Base-by-base conservation (phyloP, 2,797 vertebrate genomes). In the Phataginus tetradactyla region DNA sequence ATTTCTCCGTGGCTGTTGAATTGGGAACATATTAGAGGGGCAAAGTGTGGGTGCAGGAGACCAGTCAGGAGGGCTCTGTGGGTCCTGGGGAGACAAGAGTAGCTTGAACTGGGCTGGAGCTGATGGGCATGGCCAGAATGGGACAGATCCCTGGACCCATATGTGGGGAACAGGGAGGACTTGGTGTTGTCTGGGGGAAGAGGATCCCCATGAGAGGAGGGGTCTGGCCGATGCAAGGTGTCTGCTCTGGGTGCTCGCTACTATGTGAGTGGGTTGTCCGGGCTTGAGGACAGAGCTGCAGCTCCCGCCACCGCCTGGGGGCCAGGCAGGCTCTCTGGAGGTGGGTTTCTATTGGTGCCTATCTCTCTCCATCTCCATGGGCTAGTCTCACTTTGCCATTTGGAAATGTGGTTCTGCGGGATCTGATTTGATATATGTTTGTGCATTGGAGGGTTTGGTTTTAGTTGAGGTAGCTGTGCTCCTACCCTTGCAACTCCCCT, bases 381-480 rank as follows among this genome's bases (percentile, higher is more conserved):
- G 55, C 81, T 85, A 57, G 34, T 7, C 25, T 79, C 75, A 74
- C 63, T 49, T 93, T 34, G 55, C 69, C 77, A 69, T 75, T 96
- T 66, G 57, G 92, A 96, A 94, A 90, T 2, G 15, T 27, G 57
- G 32, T 75, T 96, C 61, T 11, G 4, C n/a, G 85, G 57, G n/a
- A 32, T 89, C 20, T 5, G 59, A 80, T 74, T 72, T 42, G 88
- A 68, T 49, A 42, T 27, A 39, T 92, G 64, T 90, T 96, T 96
- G 92, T 96, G 79, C 91, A 39, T 61, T 21, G 37, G 86, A 96
- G 86, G 79, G 59, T 96, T 96, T 97, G 89, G 94, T 96, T 97
- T 97, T 72, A 94, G 93, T 91, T 84, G 95, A 96, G 95, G 94
- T 95, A 95, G 98, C 95, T 80, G 94, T 91, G 93, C 71, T 95